Percentiles rank a stretch among this genome's conserved stretches.
Conservation (phyloP, 2,888 invertebrate genomes). For the Lepidochrysops patricia region DNA sequence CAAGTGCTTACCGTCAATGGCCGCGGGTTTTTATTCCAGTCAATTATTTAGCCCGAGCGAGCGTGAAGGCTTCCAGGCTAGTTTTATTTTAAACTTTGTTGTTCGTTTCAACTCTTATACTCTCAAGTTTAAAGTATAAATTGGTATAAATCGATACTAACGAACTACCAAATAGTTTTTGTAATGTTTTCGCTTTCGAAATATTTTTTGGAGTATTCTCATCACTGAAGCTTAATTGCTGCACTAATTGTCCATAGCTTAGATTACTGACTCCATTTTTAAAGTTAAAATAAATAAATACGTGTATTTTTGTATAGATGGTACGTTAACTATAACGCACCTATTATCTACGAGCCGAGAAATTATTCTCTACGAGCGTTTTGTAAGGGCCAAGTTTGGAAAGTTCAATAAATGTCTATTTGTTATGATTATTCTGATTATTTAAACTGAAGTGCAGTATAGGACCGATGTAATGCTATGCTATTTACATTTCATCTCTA, state of each 20-base stretch:
- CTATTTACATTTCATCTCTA: too few species aligned
- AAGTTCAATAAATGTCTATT: too few species aligned
- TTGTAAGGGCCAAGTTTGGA: too few species aligned
- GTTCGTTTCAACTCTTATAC: slow-evolving; percentile 13
- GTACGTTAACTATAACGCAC: too few species aligned
- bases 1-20: slow-evolving; percentile 19
- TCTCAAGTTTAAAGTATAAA: slow-evolving; percentile 1
- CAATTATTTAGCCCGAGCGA: slow-evolving; percentile 19
- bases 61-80: slow-evolving; percentile 15
- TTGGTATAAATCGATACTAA: slow-evolving; percentile 2
- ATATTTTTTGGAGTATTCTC: neutral
- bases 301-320: too few species aligned
- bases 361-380: too few species aligned
- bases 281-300: too few species aligned
- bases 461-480: too few species aligned
- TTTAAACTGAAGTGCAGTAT: too few species aligned
- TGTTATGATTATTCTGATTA: too few species aligned
- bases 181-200: neutral
- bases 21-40: slow-evolving; percentile 19
- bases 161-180: neutral
- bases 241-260: too few species aligned
- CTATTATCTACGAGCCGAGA: too few species aligned
- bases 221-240: neutral
- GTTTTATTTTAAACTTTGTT: slow-evolving; percentile 14
- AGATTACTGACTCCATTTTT: neutral